Conservation (phyloP, 1,140 invertebrate species). For the Plectus sambesii region DNA sequence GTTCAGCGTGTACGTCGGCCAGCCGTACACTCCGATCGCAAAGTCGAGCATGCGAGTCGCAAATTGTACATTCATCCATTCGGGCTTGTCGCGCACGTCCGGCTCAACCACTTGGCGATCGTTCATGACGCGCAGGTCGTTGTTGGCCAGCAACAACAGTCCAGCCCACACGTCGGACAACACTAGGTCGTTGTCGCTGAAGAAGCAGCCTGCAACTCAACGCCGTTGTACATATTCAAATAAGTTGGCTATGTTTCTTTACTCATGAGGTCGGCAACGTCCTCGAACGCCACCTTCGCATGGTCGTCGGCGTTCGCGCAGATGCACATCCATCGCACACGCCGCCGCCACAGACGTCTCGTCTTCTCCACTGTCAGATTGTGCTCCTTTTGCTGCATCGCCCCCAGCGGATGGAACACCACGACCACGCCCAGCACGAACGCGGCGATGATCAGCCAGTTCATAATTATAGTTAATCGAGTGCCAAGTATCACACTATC, state of each 20-base stretch:
- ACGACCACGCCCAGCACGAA: too few relatives aligned
- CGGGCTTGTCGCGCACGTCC: background rate
- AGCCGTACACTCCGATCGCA: constrained; percentile 67
- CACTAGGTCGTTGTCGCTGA: background rate
- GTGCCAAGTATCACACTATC: too few relatives aligned
- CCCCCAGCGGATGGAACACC: too few relatives aligned
- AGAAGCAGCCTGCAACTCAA: background rate
- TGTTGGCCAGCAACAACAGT: background rate
- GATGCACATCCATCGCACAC: background rate
- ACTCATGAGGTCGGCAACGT: background rate
- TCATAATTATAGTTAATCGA: too few relatives aligned
- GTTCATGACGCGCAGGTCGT: background rate
- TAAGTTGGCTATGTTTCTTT: too few relatives aligned
- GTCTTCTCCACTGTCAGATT: background rate
- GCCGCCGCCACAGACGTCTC: background rate
- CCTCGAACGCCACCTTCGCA: background rate
- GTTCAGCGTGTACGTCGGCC: constrained; percentile 68
- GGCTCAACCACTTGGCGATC: background rate
- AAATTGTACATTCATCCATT: constrained; percentile 36
- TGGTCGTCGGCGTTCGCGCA: background rate
- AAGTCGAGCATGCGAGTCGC: constrained; percentile 63
- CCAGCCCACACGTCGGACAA: background rate
- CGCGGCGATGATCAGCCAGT: too few relatives aligned
- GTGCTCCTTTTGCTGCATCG: too few relatives aligned
- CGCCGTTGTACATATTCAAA: too few relatives aligned